These are phyloP conservation scores for Ondatra zibethicus DNA, from an alignment of 2,113 vertebrate genomes.

Conservation along the genomic window DNA sequence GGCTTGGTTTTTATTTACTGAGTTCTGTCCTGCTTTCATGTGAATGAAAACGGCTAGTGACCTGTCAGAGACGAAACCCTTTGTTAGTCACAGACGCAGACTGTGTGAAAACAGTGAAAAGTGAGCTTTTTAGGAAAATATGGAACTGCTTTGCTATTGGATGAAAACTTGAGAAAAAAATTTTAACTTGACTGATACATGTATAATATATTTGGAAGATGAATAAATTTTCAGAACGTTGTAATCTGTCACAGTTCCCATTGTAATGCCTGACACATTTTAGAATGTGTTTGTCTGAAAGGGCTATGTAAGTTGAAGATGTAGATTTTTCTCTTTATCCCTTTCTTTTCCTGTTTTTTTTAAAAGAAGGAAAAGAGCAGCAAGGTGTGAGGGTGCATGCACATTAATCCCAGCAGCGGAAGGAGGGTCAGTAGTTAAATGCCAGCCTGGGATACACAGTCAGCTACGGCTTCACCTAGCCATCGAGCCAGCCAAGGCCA, in stretches of 20 bases:
- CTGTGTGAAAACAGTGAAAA: constrained; percentile 7
- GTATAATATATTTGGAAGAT: background rate
- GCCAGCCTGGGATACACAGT: background rate
- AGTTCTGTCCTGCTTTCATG: background rate
- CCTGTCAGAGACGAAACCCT: background rate
- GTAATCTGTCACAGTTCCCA: constrained; percentile 13
- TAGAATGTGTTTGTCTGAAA: constrained; percentile 37
- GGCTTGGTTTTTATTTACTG: background rate
- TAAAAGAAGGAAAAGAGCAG: too few relatives aligned
- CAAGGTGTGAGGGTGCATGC: background rate
- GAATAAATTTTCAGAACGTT: constrained; percentile 32
- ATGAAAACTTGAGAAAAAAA: constrained; percentile 42
- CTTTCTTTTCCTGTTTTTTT: constrained; percentile 56
- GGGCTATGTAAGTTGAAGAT: constrained; percentile 24
- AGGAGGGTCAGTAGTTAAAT: background rate
- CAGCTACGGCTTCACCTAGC: background rate
- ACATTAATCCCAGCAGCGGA: background rate
- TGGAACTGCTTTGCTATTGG: background rate
- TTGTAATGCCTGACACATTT: background rate
- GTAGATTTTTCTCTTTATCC: constrained; percentile 9
- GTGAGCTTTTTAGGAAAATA: background rate
- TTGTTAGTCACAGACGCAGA: constrained; percentile 24
- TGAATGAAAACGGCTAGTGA: constrained; percentile 22
- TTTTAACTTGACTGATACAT: background rate
- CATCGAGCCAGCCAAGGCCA: background rate